Base-by-base conservation (phyloP, 2,888 invertebrate species). In the Patella pellucida region DNA sequence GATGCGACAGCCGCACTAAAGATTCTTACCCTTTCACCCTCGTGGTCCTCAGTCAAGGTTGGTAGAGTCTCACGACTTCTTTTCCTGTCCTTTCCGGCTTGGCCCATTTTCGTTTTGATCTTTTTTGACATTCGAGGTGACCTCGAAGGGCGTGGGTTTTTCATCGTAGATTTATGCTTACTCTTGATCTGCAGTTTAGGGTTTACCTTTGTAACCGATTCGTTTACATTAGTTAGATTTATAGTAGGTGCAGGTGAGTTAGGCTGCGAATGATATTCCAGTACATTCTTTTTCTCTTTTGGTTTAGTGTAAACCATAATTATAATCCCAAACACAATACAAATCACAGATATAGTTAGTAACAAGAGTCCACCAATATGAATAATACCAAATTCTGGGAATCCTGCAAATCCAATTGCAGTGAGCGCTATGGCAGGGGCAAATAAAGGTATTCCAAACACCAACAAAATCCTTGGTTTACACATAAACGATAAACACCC, bases 321-420 rank as follows among this genome's bases (percentile, higher is more conserved):
- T 41, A 54, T 15, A 41, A 69, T 69, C 16, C 69, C 74, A 54
- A 56, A 15, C 14, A 54, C 16, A 16, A 74, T 74, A 50, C 74
- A 74, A 31, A 50, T 54, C 2, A 74, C 16, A 5, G 74, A 74
- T n/a, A 69, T 9, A 31, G n/a, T 69, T 31, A 54, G 69, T 31
- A 74, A 69, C 14, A 74, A n/a, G 14, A 74, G 23, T 14, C 74
- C 74, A 69, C 51, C n/a, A 15, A 74, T 69, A 54, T 74, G 74
- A 69, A 74, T 69, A 50, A 69, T 41, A 15, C 74, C 74, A 27
- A 74, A 54, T 5, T n/a, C 54, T 31, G 69, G 54, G 1, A 69
- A 52, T 27, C 31, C 41, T 16, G n/a, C 50, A 68, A 69, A 74
- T 16, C 69, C 74, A 19, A 74, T 54, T 16, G 56, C 74, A n/a